Evolutionary conservation across 2,888 invertebrate genomes (phyloP).

Genomic region (Nematopogon swammerdamellus): DNA sequence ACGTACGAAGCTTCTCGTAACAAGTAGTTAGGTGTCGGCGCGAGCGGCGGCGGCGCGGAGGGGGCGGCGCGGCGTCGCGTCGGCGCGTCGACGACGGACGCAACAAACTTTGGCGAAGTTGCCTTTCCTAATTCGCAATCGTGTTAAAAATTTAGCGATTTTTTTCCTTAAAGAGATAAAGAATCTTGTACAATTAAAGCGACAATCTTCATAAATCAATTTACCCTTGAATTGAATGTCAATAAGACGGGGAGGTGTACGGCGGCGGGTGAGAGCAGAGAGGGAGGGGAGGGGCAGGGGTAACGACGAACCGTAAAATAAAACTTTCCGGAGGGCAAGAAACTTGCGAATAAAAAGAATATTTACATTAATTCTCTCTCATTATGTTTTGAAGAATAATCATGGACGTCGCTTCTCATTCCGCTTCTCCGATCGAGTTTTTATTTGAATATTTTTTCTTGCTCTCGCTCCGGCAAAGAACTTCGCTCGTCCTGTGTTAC

Average conservation of each 20-base stretch:
- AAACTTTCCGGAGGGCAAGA: constrained; percentile 53
- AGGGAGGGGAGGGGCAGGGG: constrained; percentile 32
- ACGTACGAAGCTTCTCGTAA: no score
- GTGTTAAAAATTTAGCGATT: no score
- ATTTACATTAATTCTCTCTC: constrained; percentile 60
- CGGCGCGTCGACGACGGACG: no score
- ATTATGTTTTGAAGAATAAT: constrained; percentile 60
- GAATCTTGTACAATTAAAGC: constrained; percentile 51
- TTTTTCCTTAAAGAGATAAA: constrained; percentile 10
- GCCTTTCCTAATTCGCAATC: no score
- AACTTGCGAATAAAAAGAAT: constrained; percentile 52
- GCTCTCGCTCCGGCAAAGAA: constrained; percentile 20
- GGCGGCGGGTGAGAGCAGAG: constrained; percentile 53
- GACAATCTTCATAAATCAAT: constrained; percentile 58
- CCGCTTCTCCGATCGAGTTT: constrained; percentile 52
- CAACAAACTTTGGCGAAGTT: no score
- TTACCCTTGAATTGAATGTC: constrained; percentile 57
- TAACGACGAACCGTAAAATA: constrained; percentile 54
- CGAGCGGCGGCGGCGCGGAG: no score
- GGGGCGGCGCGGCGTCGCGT: no score
- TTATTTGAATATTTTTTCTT: constrained; percentile 55
- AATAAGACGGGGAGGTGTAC: constrained; percentile 41
- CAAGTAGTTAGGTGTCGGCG: no score
- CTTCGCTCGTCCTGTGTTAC: constrained; percentile 43
- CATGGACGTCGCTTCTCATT: constrained; percentile 48